These are phyloP conservation scores for Pantherophis vulpinus DNA, from an alignment of 2,797 vertebrate genomes.

Conservation along the genomic window DNA sequence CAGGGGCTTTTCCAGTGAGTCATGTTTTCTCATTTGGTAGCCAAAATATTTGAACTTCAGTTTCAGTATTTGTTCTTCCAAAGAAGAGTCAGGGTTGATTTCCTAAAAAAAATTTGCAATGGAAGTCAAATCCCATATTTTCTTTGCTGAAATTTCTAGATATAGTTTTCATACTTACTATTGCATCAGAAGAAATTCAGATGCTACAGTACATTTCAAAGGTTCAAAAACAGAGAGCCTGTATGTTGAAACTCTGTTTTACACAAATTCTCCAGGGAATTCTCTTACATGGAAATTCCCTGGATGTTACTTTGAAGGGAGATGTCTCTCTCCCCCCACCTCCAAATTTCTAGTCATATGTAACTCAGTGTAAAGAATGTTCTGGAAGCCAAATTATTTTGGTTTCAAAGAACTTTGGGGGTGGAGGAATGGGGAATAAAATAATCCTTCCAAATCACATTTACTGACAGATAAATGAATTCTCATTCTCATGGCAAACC, in stretches of 20 bases:
- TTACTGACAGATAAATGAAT: not conserved
- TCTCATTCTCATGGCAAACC: not conserved
- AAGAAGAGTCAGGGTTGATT: not conserved
- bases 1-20: too few relatives aligned
- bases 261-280: slow-evolving; percentile 9
- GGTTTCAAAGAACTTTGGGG: not conserved
- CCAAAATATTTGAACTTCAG: not conserved
- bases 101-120: not conserved
- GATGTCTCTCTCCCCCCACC: slow-evolving; percentile 8
- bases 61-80: not conserved
- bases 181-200: slow-evolving; percentile 15
- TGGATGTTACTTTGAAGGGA: slow-evolving; percentile 44
- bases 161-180: not conserved
- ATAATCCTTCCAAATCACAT: not conserved
- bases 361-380: slow-evolving; percentile 44
- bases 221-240: slow-evolving; percentile 25
- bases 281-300: slow-evolving; percentile 38
- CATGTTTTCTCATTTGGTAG: too few relatives aligned
- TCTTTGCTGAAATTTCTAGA: slow-evolving; percentile 4
- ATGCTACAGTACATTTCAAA: not conserved
- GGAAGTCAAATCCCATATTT: not conserved
- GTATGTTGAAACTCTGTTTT: slow-evolving; percentile 22
- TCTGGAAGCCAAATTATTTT: slow-evolving; percentile 45
- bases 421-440: not conserved
- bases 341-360: slow-evolving; percentile 40